phyloP scores from a whole-genome alignment of 2,797 vertebrate species.

The Pipistrellus nathusii region DNA sequence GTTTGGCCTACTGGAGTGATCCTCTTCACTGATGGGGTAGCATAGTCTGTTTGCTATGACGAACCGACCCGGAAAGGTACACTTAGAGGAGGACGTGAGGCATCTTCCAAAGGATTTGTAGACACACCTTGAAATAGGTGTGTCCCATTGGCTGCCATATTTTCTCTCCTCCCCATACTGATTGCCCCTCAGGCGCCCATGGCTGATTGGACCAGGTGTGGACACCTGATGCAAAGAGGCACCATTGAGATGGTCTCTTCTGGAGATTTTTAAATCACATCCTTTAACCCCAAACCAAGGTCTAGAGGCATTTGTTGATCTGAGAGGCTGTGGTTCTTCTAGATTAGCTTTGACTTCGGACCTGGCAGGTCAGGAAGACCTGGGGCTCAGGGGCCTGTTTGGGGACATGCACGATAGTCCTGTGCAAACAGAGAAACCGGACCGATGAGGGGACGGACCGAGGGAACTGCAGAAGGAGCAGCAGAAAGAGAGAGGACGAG shows the following conservation, averaged over 20 bases:
- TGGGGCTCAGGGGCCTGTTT: neutral
- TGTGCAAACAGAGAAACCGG: neutral
- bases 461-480: neutral
- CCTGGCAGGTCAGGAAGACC: neutral
- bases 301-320: neutral
- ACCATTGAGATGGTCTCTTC: neutral
- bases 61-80: neutral
- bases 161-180: neutral
- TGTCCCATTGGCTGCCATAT: neutral
- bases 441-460: neutral
- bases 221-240: neutral
- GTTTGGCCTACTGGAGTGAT: too few relatives aligned
- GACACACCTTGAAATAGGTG: neutral
- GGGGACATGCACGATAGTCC: neutral
- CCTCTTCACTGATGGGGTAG: neutral
- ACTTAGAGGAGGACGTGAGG: neutral
- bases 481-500: neutral
- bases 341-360: neutral
- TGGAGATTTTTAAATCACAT: neutral
- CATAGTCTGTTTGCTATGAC: accelerated
- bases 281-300: neutral
- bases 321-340: neutral
- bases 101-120: neutral
- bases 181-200: neutral
- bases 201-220: neutral